Base-by-base conservation (phyloP, 2,888 invertebrate genomes). In the Drosophila macrospina region DNA sequence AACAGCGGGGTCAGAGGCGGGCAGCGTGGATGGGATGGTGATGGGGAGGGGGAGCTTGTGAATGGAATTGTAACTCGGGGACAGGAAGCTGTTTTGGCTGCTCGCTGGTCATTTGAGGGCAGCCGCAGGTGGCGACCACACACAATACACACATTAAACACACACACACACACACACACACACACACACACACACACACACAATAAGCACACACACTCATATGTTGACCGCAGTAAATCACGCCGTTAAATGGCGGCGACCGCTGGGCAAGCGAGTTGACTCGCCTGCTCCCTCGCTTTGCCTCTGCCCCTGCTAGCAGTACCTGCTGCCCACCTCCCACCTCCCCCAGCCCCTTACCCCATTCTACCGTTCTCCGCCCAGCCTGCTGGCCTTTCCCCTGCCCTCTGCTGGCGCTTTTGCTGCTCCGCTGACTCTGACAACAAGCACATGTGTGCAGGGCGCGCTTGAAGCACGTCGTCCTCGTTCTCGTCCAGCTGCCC, bases 211-310 rank as follows among this genome's bases (percentile, higher is more conserved):
- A 64, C 26, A 47, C 20, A 50, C 48, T 50, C 63, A 73, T 74
- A 80, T 78, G 80, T 71, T 84, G 85, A 86, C 88, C 90, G 91
- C 90, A 88, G 86, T 91, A 90, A 91, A 90, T 90, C 91, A 90
- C 91, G 82, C 87, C 85, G 83, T 80, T 80, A 88, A 88, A 86
- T 86, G 72, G 73, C 84, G 75, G 63, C 69, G 72, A 70, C 78
- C 72, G 65, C 71, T 80, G 78, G 60, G 66, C 71, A 73, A 69
- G 36, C 60, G 20, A 48, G 44, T 42, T 32, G 20, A 45, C 55
- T 6, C 41, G 41, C 16, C 45, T 39, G 36, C 2, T 28, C 28
- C 44, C n/a, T 26, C 28, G 28, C 11, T 6, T 44, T 11, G 2
- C 20, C 1, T 24, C n/a, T 15, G 5, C 28, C 24, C 15, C 8